A percentile compares a stretch with the other conserved stretches of the same genome.
phyloP scores from a whole-genome alignment of 2,888 invertebrate species.

The Dolomedes plantarius region DNA sequence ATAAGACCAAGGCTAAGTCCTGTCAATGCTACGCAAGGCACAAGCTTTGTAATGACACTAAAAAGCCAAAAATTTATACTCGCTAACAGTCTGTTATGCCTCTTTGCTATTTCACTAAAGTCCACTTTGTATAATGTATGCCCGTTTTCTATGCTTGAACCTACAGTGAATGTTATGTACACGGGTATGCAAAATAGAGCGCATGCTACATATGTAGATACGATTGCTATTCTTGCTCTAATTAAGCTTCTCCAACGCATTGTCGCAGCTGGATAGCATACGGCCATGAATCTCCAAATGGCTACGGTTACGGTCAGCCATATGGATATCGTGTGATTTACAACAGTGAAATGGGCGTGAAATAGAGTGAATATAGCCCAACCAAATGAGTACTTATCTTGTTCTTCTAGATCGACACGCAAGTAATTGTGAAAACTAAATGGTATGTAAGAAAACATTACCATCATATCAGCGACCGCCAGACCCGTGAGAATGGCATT shows the following conservation, averaged over 20 bases:
- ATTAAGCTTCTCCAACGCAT: constrained; percentile 82
- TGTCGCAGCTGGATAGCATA: constrained; percentile 79
- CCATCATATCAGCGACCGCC: constrained; percentile 93
- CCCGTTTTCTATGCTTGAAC: constrained; percentile 22
- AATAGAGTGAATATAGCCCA: constrained; percentile 92
- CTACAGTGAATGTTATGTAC: constrained; percentile 86
- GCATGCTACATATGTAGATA: constrained; percentile 87
- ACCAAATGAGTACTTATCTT: constrained; percentile 80
- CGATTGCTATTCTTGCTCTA: constrained; percentile 85
- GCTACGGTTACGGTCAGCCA: constrained; percentile 94
- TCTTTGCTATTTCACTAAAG: constrained; percentile 81
- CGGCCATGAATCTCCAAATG: constrained; percentile 89
- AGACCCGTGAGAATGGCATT: constrained; percentile 90
- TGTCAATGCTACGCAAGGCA: constrained; percentile 91
- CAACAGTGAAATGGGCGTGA: constrained; percentile 92
- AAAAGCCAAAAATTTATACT: constrained; percentile 91
- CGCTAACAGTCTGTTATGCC: constrained; percentile 79
- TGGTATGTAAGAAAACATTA: constrained; percentile 93
- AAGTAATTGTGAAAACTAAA: constrained; percentile 89
- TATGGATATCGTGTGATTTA: constrained; percentile 92
- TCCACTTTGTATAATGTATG: constrained; percentile 78
- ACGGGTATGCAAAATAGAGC: constrained; percentile 91
- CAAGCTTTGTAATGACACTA: constrained; percentile 92
- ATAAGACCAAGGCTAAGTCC: constrained; percentile 79
- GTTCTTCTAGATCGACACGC: constrained; percentile 46